Evolutionary conservation across 2,113 vertebrate species (phyloP), one percentile per base, ranked within the genome.

Genomic region (Ranitomeya variabilis): DNA sequence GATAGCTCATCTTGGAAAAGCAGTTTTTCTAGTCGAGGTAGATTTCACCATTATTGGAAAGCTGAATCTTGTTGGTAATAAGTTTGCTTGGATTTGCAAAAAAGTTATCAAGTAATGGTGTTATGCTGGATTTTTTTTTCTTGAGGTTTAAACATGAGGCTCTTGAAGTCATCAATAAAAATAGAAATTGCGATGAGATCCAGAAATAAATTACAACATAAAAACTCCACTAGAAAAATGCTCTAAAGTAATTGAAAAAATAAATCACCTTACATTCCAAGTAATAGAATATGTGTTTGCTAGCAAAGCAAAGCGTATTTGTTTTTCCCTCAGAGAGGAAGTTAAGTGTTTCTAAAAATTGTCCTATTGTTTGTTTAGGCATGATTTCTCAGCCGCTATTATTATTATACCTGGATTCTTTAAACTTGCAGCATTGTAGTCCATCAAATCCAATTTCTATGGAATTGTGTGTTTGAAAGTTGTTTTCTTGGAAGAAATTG

Each of bases 221-320:
- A 85, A 77, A 60, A 83, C 79, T 69, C 73, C 51, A 51, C 51
- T 21, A 77, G n/a, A 87, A 88, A 89, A 77, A 84, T 77, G 73
- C 55, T 88, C 12, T 45, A 89, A 78, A 79, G 87, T 89, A 89
- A 89, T 89, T 89, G 87, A 89, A 89, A 88, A 89, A 67, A 84
- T 85, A 85, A 89, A 85, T 89, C 81, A 84, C 74, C 78, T 59
- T 84, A 37, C 71, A 69, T 89, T 60, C 31, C 23, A 64, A 78
- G 73, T 69, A 89, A 89, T 85, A 85, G 87, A 84, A 89, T 89
- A 79, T 78, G 87, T 78, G 73, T 78, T 81, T 89, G 82, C 69
- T 9, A 89, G 87, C 31, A 85, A 59, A 54, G 73, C 10, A 67
- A 59, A 85, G 74, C 74, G n/a, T 84, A 74, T 83, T 88, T 88